phyloP scores from a whole-genome alignment of 2,888 invertebrate species.

The Odontocolon sp. region DNA sequence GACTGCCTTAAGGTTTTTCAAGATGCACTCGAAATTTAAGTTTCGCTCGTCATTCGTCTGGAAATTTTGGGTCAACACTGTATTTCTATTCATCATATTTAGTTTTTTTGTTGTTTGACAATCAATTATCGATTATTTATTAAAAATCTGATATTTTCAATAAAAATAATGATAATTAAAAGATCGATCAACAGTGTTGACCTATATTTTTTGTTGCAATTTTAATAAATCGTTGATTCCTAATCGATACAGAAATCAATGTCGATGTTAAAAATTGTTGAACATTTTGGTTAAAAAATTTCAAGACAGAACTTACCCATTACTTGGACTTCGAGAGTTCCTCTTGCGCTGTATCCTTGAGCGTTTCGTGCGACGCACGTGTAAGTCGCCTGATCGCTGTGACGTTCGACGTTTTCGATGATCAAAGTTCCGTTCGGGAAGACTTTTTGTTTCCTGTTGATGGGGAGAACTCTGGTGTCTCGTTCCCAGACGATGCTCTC shows the following conservation, averaged over 20 bases:
- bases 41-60: conserved; percentile 42
- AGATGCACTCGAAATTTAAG: too few relatives aligned
- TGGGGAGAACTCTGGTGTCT: conserved; percentile 92
- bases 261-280: conserved; percentile 1
- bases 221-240: too few relatives aligned
- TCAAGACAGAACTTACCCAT: conserved; percentile 90
- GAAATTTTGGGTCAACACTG: conserved; percentile 42
- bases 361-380: conserved; percentile 96
- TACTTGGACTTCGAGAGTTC: conserved; percentile 95
- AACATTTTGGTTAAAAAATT: conserved; percentile 45
- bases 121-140: too few relatives aligned
- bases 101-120: too few relatives aligned
- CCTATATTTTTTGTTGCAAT: too few relatives aligned
- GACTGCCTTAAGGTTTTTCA: too few relatives aligned
- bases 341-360: conserved; percentile 93
- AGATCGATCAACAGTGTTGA: too few relatives aligned
- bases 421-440: conserved; percentile 96
- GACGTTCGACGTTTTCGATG: conserved; percentile 95
- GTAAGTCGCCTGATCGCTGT: conserved; percentile 96
- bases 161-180: too few relatives aligned
- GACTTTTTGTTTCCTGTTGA: conserved; percentile 96
- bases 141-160: too few relatives aligned
- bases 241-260: neutral
- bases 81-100: too few relatives aligned
- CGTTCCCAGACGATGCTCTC: conserved; percentile 97